These are phyloP conservation scores for Athene noctua DNA, from an alignment of 2,113 vertebrate genomes.

Conservation along the genomic window DNA sequence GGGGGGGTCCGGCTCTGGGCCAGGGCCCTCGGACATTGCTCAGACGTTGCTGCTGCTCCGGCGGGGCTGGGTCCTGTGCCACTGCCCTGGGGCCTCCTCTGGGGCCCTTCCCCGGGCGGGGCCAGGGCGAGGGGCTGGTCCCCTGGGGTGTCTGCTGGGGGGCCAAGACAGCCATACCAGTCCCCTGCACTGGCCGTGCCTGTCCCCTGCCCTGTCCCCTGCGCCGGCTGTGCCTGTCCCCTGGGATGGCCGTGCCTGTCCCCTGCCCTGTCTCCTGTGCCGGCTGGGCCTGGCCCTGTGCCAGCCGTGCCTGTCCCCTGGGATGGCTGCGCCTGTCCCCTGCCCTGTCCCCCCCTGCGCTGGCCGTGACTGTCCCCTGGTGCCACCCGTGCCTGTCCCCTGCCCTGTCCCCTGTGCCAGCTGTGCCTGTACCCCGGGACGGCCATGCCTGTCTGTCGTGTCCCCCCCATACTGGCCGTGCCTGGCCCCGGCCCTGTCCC, in stretches of 20 bases:
- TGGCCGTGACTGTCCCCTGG: not conserved
- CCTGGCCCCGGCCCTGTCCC: not conserved
- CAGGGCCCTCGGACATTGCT: not conserved
- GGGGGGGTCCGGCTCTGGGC: not conserved
- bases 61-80: not conserved
- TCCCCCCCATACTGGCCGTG: not conserved
- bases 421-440: no score
- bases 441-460: not conserved
- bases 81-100: not conserved
- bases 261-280: not conserved
- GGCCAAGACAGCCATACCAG: not conserved
- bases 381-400: not conserved
- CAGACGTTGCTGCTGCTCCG: not conserved
- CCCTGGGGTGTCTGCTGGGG: not conserved
- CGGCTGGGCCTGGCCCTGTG: not conserved
- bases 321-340: not conserved
- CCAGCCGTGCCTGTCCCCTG: not conserved
- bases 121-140: slow-evolving; percentile 19
- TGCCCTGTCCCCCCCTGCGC: not conserved
- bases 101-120: not conserved
- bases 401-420: not conserved
- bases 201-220: no score
- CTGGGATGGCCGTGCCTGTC: no score
- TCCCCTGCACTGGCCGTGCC: not conserved
- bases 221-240: not conserved